Conservation (phyloP, 64 coral and sea anemone species). For the Anthopleura sola region DNA sequence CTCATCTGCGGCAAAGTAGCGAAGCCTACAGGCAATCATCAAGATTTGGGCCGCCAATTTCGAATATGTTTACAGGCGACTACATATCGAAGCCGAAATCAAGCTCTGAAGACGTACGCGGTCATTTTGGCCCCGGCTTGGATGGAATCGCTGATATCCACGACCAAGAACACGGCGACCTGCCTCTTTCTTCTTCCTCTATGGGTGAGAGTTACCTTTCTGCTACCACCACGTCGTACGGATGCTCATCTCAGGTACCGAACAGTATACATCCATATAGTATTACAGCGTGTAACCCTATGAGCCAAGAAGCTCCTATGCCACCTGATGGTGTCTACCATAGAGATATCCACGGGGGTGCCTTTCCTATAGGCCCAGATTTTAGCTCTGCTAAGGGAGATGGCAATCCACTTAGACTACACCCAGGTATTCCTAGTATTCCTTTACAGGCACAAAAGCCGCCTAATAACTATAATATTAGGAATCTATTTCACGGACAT, state of each 20-base stretch:
- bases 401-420: background rate
- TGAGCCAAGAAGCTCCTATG: slow-evolving; percentile 11
- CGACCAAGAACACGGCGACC: slow-evolving; percentile 18
- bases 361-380: background rate
- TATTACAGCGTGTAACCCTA: background rate
- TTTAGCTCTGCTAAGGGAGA: slow-evolving; percentile 14
- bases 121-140: background rate
- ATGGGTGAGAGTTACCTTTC: background rate
- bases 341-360: background rate
- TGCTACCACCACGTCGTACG: background rate
- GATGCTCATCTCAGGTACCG: background rate
- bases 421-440: background rate
- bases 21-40: slow-evolving; percentile 8
- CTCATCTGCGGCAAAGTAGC: background rate
- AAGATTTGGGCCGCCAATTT: slow-evolving; percentile 28
- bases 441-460: slow-evolving; percentile 20
- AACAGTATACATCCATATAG: slow-evolving; percentile 3
- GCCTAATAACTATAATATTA: slow-evolving; percentile 1
- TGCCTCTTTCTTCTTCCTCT: slow-evolving; percentile 9
- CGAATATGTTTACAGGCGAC: slow-evolving; percentile 12
- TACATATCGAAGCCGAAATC: slow-evolving; percentile 11
- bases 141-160: slow-evolving; percentile 15
- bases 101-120: slow-evolving; percentile 21
- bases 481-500: background rate
- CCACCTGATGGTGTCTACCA: slow-evolving; percentile 12